phyloP scores from a whole-genome alignment of 2,797 vertebrate species.

The Carapus acus region DNA sequence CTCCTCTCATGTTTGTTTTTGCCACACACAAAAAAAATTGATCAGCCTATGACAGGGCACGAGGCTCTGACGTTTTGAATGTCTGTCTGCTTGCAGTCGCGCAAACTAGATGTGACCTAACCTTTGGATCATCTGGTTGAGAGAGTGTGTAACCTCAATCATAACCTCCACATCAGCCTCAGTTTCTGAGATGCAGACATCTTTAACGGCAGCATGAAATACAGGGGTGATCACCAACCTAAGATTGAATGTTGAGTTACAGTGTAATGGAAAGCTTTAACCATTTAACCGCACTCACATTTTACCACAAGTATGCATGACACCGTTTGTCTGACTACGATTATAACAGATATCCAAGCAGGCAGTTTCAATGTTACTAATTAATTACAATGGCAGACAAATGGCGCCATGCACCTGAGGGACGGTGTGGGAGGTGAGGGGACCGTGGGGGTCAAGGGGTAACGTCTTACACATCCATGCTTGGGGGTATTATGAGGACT shows the following conservation, averaged over 20 bases:
- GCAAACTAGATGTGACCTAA: no score
- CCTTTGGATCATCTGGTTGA: no score
- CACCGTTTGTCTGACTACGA: constrained; percentile 12
- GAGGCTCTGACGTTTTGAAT: no score
- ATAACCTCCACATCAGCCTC: no score
- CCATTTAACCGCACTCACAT: constrained; percentile 28
- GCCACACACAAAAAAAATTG: no score
- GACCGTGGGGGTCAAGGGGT: constrained; percentile 5
- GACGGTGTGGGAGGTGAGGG: no score
- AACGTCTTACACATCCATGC: constrained; percentile 1
- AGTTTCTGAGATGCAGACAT: no score
- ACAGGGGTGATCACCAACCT: constrained; percentile 1
- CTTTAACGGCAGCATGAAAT: no score
- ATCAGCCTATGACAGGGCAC: no score
- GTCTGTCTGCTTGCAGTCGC: no score
- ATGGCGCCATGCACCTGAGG: neutral
- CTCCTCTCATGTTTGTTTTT: no score
- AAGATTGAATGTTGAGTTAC: constrained; percentile 10
- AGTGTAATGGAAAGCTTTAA: constrained; percentile 38
- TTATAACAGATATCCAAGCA: constrained; percentile 12
- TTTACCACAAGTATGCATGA: constrained; percentile 15
- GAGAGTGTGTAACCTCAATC: no score
- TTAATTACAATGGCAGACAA: constrained; percentile 22
- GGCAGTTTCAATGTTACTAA: constrained; percentile 8
- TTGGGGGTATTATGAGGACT: constrained; percentile 7